A percentile compares a stretch with the other conserved stretches of the same genome.
Conservation (phyloP, 2,888 invertebrate species). For the Rotaria macrura region DNA sequence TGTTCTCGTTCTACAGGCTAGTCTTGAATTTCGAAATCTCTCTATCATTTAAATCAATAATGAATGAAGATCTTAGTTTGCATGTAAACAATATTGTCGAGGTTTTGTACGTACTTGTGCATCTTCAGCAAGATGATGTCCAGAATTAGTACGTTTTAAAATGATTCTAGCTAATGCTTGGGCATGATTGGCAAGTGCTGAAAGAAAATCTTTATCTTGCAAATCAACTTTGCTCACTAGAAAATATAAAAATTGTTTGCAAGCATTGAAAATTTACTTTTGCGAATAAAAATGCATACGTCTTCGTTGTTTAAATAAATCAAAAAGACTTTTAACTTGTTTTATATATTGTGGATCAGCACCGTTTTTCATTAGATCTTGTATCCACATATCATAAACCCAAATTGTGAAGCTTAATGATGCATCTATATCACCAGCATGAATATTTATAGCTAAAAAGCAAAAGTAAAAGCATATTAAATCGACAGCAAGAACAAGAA, state of each 20-base stretch:
- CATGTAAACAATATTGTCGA: too few species aligned
- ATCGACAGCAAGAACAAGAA: background rate
- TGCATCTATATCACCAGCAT: background rate
- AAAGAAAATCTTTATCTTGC: background rate
- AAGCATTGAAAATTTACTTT: background rate
- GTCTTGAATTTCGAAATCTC: too few species aligned
- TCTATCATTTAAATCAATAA: too few species aligned
- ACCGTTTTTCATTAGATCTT: background rate
- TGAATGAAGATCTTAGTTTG: too few species aligned
- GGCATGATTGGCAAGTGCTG: background rate
- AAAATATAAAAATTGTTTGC: too few species aligned
- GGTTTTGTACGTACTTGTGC: background rate
- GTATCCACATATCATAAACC: constrained; percentile 3
- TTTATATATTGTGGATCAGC: background rate
- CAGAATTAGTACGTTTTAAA: background rate
- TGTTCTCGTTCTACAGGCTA: too few species aligned
- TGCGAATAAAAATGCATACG: background rate
- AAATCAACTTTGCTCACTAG: background rate
- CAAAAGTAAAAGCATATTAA: background rate
- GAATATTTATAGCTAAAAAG: background rate
- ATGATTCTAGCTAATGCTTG: background rate
- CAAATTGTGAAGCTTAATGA: background rate
- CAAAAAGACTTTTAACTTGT: background rate
- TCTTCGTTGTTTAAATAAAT: background rate
- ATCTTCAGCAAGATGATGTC: background rate